These are phyloP conservation scores for Theodoxus fluviatilis DNA, from an alignment of 2,888 invertebrate species.

Conservation along the genomic window DNA sequence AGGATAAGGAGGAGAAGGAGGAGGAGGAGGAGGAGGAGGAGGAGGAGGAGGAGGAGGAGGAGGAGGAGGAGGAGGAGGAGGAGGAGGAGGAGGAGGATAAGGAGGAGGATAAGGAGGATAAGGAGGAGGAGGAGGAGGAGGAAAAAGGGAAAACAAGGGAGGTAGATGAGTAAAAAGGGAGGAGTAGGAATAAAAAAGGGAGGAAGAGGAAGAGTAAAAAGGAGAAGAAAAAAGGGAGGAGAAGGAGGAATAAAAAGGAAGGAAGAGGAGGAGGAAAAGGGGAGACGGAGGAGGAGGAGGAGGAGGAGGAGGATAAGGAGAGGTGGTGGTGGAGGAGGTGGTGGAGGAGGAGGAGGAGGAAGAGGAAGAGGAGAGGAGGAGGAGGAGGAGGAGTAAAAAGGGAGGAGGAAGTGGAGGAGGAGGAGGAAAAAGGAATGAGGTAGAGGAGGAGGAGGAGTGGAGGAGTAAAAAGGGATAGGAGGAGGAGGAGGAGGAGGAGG, in stretches of 20 bases:
- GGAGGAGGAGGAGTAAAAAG: conserved; percentile 3
- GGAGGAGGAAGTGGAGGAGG: neutral
- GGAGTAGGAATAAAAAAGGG: neutral
- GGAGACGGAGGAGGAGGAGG: neutral
- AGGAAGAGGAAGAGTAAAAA: neutral
- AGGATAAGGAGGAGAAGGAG: conserved; percentile 6
- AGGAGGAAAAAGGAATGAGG: neutral
- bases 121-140: too few relatives aligned
- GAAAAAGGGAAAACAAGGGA: neutral
- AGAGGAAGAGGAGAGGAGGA: neutral
- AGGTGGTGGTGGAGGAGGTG: too few relatives aligned
- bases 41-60: too few relatives aligned
- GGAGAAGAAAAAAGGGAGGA: neutral
- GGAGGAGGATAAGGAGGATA: neutral
- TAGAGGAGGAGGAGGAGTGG: neutral
- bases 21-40: too few relatives aligned
- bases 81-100: neutral
- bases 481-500: neutral
- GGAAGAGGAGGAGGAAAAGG: neutral
- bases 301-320: neutral
- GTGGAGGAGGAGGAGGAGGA: too few relatives aligned
- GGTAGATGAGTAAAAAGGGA: neutral
- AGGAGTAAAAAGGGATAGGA: neutral
- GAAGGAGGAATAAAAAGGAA: neutral
- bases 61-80: neutral